Conservation (phyloP, 2,888 invertebrate genomes). For the Thereva nobilitata region DNA sequence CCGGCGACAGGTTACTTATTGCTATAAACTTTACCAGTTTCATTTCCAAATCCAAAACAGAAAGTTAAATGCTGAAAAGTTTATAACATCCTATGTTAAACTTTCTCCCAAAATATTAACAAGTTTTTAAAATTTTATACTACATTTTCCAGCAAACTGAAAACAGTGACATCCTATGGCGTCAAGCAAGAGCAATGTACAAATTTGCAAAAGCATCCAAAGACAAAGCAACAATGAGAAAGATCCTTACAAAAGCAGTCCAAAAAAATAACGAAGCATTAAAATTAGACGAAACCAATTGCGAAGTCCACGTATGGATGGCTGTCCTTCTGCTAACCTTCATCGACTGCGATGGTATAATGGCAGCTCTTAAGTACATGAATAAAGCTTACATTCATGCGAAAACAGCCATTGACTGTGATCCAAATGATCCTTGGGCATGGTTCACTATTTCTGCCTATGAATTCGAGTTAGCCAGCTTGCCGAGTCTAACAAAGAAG, state of each 20-base stretch:
- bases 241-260: slow-evolving; percentile 6
- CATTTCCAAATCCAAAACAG: no score
- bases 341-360: background rate
- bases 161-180: slow-evolving; percentile 18
- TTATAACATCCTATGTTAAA: background rate
- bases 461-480: slow-evolving; percentile 7
- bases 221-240: background rate
- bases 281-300: background rate
- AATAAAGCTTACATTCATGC: slow-evolving; percentile 11
- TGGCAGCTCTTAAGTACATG: background rate
- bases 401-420: slow-evolving; percentile 1
- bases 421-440: background rate
- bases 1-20: no score
- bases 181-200: slow-evolving; percentile 10
- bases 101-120: background rate
- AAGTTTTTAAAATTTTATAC: background rate
- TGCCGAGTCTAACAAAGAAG: slow-evolving; percentile 5
- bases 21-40: no score
- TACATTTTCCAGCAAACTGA: slow-evolving; percentile 3
- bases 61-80: no score
- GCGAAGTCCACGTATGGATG: slow-evolving; percentile 10
- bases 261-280: slow-evolving; percentile 7
- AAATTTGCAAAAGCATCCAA: background rate
- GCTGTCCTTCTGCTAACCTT: slow-evolving; percentile 5
- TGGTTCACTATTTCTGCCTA: slow-evolving; percentile 12